These are phyloP conservation scores for Tringa solitaria DNA, from an alignment of 2,113 vertebrate species.

Conservation along the genomic window DNA sequence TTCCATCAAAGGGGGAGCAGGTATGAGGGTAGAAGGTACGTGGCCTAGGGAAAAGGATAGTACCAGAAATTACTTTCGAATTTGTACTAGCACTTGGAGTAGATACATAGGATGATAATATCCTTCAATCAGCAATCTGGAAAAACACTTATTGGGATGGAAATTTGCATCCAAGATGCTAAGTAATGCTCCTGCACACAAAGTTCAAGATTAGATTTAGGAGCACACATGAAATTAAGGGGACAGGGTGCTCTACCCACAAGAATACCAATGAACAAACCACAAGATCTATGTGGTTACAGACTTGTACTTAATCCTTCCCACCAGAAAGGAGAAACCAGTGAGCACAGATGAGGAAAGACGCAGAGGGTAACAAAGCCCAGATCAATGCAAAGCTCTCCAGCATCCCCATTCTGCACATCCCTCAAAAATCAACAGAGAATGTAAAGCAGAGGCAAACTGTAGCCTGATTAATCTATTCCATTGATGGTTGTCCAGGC, in stretches of 20 bases:
- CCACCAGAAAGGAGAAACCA: background rate
- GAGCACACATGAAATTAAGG: background rate
- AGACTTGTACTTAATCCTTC: background rate
- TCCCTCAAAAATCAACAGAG: background rate
- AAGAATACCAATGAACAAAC: background rate
- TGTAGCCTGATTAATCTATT: background rate
- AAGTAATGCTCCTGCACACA: background rate
- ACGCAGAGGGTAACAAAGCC: background rate
- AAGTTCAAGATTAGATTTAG: background rate
- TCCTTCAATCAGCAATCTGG: background rate
- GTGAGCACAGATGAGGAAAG: background rate
- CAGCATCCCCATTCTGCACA: background rate
- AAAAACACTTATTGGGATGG: background rate
- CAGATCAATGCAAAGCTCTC: background rate
- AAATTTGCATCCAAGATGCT: background rate
- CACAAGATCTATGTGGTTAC: background rate
- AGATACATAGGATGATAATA: background rate
- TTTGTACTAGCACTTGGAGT: background rate
- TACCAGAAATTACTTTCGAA: background rate
- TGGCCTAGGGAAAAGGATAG: background rate
- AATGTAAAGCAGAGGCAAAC: background rate
- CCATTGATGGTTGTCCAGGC: background rate
- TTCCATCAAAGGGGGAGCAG: accelerated
- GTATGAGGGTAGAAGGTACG: background rate
- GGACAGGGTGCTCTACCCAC: background rate